These are phyloP conservation scores for Netelia inedita DNA, from an alignment of 2,888 invertebrate species.

Conservation along the genomic window DNA sequence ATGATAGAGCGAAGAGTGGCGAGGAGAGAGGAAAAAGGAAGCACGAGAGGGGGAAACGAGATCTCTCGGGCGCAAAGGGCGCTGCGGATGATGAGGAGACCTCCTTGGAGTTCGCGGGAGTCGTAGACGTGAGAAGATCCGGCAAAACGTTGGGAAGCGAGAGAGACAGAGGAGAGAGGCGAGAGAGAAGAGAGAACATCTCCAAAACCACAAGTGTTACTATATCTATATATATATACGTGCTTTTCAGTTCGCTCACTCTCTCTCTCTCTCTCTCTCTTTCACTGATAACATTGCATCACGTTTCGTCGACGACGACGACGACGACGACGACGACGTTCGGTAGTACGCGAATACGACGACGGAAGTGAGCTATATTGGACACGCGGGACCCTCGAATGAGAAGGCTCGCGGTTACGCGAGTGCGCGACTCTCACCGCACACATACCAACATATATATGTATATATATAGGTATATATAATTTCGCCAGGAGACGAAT, in stretches of 20 bases:
- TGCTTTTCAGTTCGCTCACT: not conserved
- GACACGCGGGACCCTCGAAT: slow-evolving; percentile 77
- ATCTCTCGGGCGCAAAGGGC: slow-evolving; percentile 50
- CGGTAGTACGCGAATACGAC: slow-evolving; percentile 54
- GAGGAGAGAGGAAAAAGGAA: slow-evolving; percentile 39
- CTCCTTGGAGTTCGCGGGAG: slow-evolving; percentile 69
- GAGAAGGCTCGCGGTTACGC: slow-evolving; percentile 77
- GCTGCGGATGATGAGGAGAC: slow-evolving; percentile 59
- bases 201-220: slow-evolving; percentile 8
- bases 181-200: slow-evolving; percentile 47
- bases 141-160: slow-evolving; percentile 31
- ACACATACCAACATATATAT: slow-evolving; percentile 57
- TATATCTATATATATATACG: not conserved
- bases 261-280: slow-evolving; percentile 26
- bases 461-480: not conserved
- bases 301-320: slow-evolving; percentile 69
- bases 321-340: slow-evolving; percentile 66
- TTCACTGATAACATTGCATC: slow-evolving; percentile 75
- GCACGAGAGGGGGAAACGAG: slow-evolving; percentile 56
- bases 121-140: slow-evolving; percentile 38
- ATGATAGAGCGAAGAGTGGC: slow-evolving; percentile 73
- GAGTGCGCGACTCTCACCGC: slow-evolving; percentile 67
- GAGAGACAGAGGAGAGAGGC: slow-evolving; percentile 51
- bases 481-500: slow-evolving; percentile 27
- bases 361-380: slow-evolving; percentile 78